These are phyloP conservation scores for Glaucidium brasilianum DNA, from an alignment of 2,113 vertebrate genomes.

Conservation along the genomic window DNA sequence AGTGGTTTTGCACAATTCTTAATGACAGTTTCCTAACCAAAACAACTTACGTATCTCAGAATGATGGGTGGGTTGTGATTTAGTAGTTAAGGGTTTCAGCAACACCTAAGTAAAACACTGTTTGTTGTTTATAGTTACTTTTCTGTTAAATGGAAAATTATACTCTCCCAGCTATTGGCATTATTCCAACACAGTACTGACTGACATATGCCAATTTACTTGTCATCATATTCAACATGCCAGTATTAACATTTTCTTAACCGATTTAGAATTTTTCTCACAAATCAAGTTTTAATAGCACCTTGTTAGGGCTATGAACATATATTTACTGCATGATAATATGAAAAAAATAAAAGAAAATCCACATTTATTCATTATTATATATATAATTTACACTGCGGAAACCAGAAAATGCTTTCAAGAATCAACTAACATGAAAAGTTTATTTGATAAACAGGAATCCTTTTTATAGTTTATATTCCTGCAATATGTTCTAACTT, in stretches of 20 bases:
- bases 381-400: slow-evolving; percentile 7
- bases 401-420: slow-evolving; percentile 18
- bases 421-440: slow-evolving; percentile 11
- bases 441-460: slow-evolving; percentile 21
- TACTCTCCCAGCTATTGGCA: slow-evolving; percentile 1
- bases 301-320: neutral
- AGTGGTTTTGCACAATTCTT: neutral
- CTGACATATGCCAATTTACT: slow-evolving; percentile 59
- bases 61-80: slow-evolving; percentile 15
- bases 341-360: neutral
- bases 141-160: slow-evolving; percentile 50
- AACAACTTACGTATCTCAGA: neutral
- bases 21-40: neutral
- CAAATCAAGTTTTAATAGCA: slow-evolving; percentile 2
- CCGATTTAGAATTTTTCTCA: neutral
- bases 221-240: slow-evolving; percentile 17
- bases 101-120: slow-evolving; percentile 30
- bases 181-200: slow-evolving; percentile 19
- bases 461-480: slow-evolving; percentile 46
- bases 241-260: slow-evolving; percentile 45
- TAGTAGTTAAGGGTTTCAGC: slow-evolving; percentile 64
- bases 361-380: neutral
- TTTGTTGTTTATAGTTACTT: slow-evolving; percentile 53
- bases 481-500: neutral
- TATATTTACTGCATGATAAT: neutral